Evolutionary conservation across 2,113 vertebrate species (phyloP).

Genomic region (Thalassoma bifasciatum): DNA sequence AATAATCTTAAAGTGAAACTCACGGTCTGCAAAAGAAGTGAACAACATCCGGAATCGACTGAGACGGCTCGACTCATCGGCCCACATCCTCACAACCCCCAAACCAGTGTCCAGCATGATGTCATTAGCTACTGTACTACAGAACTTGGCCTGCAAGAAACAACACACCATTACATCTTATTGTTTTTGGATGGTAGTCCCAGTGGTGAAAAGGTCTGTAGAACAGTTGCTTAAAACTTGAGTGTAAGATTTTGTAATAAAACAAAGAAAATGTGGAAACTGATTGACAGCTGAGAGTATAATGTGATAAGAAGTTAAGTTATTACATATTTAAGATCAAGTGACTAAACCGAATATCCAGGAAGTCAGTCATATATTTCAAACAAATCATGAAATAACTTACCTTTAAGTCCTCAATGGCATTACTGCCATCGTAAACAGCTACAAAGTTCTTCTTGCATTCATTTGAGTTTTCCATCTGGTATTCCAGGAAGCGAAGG

Average conservation of each 20-base stretch:
- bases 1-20: constrained; percentile 72
- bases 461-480: constrained; percentile 98
- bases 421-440: constrained; percentile 94
- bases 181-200: constrained; percentile 41
- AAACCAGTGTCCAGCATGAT: constrained; percentile 89
- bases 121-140: constrained; percentile 96
- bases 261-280: not conserved
- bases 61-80: constrained; percentile 91
- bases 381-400: not conserved
- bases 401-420: constrained; percentile 94
- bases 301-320: not conserved
- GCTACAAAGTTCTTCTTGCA: constrained; percentile 98
- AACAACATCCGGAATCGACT: constrained; percentile 96
- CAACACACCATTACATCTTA: constrained; percentile 37
- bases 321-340: not conserved
- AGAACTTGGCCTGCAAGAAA: constrained; percentile 90
- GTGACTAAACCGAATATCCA: not conserved
- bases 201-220: constrained; percentile 56
- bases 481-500: constrained; percentile 94
- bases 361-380: not conserved
- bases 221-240: constrained; percentile 44
- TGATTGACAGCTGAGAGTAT: constrained; percentile 3
- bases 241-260: constrained; percentile 3
- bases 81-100: constrained; percentile 97
- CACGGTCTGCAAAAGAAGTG: constrained; percentile 94